phyloP scores from a whole-genome alignment of 2,113 vertebrate genomes.

The Macroglossus sobrinus region DNA sequence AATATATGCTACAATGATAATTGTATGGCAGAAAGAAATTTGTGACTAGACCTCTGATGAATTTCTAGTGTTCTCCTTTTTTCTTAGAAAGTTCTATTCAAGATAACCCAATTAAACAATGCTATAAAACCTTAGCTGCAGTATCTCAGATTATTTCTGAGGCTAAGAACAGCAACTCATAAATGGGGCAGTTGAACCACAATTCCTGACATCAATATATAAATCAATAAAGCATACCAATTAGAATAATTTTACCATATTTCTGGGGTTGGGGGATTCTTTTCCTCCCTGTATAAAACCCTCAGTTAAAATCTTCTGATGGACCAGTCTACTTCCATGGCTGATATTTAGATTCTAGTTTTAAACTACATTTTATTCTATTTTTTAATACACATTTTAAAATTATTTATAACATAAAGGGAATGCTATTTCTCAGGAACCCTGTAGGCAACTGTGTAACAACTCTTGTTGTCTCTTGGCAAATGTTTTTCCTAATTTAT shows the following conservation, averaged over 20 bases:
- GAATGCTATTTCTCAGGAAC: not conserved
- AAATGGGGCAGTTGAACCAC: not conserved
- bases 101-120: not conserved
- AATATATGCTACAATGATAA: not conserved
- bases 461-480: not conserved
- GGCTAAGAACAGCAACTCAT: not conserved
- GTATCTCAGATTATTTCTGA: conserved; percentile 37
- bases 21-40: not conserved
- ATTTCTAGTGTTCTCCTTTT: not conserved
- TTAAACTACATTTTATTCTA: not conserved
- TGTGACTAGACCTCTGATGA: not conserved
- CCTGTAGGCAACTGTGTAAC: not conserved
- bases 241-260: not conserved
- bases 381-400: not conserved
- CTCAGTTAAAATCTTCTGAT: not conserved
- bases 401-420: not conserved
- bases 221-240: not conserved
- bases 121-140: not conserved
- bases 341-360: not conserved
- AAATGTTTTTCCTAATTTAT: not conserved
- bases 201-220: not conserved
- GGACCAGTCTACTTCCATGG: not conserved
- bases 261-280: not conserved
- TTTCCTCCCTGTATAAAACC: not conserved
- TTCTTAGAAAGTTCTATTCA: conserved; percentile 25